Percentiles rank a stretch among this genome's conserved stretches.
Conservation (phyloP, 2,113 vertebrate species). For the Hippocampus mohnikei region DNA sequence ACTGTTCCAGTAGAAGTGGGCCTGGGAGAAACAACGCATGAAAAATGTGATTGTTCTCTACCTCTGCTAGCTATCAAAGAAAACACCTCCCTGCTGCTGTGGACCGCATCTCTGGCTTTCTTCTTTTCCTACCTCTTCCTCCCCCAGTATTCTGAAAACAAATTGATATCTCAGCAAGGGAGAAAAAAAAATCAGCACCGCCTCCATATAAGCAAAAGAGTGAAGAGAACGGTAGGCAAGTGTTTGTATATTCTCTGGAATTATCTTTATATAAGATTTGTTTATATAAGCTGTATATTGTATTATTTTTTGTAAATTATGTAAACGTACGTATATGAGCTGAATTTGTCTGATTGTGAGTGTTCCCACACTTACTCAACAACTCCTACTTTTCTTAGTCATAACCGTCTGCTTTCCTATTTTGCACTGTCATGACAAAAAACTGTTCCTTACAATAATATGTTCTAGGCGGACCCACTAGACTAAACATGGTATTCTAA, state of each 20-base stretch:
- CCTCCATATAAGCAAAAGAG: constrained; percentile 6
- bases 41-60: constrained; percentile 45
- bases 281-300: no score
- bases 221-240: constrained; percentile 12
- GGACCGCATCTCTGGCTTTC: constrained; percentile 23
- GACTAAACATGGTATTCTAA: no score
- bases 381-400: no score
- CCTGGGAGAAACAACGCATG: constrained; percentile 37
- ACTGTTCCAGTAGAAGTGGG: constrained; percentile 47
- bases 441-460: no score
- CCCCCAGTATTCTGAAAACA: constrained; percentile 40
- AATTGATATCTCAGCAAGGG: constrained; percentile 12
- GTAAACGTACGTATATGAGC: no score
- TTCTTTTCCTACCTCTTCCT: constrained; percentile 29
- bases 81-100: constrained; percentile 42
- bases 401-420: no score
- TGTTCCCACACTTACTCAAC: no score
- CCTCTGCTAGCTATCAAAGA: constrained; percentile 51
- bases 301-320: no score
- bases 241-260: neutral
- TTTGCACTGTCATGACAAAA: no score
- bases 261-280: no score
- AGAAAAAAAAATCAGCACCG: constrained; percentile 5
- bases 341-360: no score
- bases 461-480: no score